Evolutionary conservation across 2,888 invertebrate species (phyloP), one percentile per base, ranked within the genome.

Genomic region (Cenopis cana): DNA sequence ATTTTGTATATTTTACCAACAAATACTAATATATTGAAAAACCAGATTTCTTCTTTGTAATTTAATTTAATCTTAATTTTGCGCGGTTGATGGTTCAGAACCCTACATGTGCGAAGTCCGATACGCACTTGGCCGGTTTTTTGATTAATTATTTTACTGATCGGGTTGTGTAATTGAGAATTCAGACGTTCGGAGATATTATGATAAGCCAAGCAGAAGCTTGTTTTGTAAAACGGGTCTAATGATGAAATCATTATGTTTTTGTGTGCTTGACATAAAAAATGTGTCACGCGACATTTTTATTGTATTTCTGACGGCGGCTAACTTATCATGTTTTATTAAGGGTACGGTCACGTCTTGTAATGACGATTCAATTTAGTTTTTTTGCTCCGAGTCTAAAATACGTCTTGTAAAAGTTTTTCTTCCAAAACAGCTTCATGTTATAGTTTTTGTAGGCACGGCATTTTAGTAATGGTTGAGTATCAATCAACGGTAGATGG

Each of bases 171-270:
- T 52, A 38, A 57, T 52, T 50, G 50, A 57, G 18, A 59, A 68
- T 41, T 54, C 59, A 52, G 60, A 46, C 41, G 62, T 17, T n/a
- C 20, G 36, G 46, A 12, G 18, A 62, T 60, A 52, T 69, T 50
- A 50, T 69, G 64, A 69, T 59, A 57, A 69, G 64, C 50, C 11
- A 52, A 59, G 52, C 69, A 69, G 69, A 59, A 64, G 69, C 56
- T 9, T 8, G 64, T 41, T 33, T 57, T 41, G 38, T 69, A 59
- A 68, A 59, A 59, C 57, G 20, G 38, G 29, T 56, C 17, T 64
- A 64, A 41, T 64, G 64, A 36, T 59, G 56, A 41, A 50, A 56
- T 69, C 17, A 29, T 33, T 8, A 33, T 33, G 18, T 64, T 64
- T 54, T 64, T 38, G 54, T 64, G 24, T 38, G n/a, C n/a, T n/a